Conservation (phyloP, 1,140 invertebrate species). For the Neodiprion pinetum region DNA sequence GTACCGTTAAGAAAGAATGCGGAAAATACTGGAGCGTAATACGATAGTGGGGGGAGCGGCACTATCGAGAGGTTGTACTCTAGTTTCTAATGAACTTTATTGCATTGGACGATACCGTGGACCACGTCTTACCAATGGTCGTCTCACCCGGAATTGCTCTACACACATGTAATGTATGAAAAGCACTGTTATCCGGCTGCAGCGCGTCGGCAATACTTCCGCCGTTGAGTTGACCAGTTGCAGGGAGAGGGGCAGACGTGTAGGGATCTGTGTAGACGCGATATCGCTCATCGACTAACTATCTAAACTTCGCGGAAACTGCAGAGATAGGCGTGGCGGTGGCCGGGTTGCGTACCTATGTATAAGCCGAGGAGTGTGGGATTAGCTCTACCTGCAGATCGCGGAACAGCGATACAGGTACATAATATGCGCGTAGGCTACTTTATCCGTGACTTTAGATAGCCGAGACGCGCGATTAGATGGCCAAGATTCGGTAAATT, state of each 20-base stretch:
- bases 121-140: no score
- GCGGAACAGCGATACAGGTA: no score
- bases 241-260: not conserved
- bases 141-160: not conserved
- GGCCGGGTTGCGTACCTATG: no score
- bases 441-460: not conserved
- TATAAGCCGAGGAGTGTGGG: no score
- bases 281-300: conserved; percentile 7
- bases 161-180: not conserved
- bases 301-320: not conserved
- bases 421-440: not conserved
- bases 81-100: no score
- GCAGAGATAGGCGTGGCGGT: not conserved
- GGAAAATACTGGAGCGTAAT: no score
- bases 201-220: conserved; percentile 35
- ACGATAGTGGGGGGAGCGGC: no score
- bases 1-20: no score
- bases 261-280: not conserved
- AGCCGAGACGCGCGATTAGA: not conserved
- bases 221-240: conserved; percentile 28
- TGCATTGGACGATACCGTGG: no score
- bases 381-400: no score
- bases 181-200: conserved; percentile 27
- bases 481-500: not conserved
- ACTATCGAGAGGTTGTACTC: no score